Evolutionary conservation across 2,797 vertebrate species (phyloP), one percentile per base, ranked within the genome.

Genomic region (Denticeps clupeoides): DNA sequence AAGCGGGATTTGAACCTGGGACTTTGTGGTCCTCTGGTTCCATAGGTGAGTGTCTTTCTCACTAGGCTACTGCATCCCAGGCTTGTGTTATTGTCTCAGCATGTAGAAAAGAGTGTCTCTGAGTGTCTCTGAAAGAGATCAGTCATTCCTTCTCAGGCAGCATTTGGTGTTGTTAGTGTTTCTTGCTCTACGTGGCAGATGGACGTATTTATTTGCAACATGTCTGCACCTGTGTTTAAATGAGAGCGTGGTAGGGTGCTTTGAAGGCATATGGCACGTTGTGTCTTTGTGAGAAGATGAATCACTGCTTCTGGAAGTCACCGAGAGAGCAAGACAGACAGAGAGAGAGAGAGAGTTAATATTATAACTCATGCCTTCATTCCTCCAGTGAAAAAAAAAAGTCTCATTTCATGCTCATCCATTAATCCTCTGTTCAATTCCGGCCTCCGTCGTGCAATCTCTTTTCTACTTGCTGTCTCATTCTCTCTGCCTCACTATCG

Each of bases 181-280:
- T 22, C 28, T 26, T 24, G 38, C 21, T 21, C 24, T 29, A 48
- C 42, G 43, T 5, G 23, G 53, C 24, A 51, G 58, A 54, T 64
- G 63, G 50, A 45, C 2, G 58, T 58, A 60, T 61, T 56, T 64
- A 61, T 51, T 47, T 47, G 55, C 65, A 69, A 67, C 64, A 67
- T 64, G 63, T 51, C 55, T 16, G 18, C 35, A 38, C 35, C 35
- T 38, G 35, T 38, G 35, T 38, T 38, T 38, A 35, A 18, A 38
- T 38, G 35, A 10, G 9, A 19, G 35, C 38, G 35, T 3, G 16
- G 16, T 18, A 21, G 10, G 8, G 4, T 35, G 35, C 35, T 38
- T n/a, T n/a, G n/a, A 38, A 38, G 38, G 38, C 18, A 19, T 8
- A 38, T 21, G 35, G 18, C 4, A 18, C 8, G 3, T 16, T 11